A percentile compares a stretch with the other conserved stretches of the same genome.
These are phyloP conservation scores for Liposcelis brunnea DNA, from an alignment of 2,888 invertebrate genomes.

Conservation along the genomic window DNA sequence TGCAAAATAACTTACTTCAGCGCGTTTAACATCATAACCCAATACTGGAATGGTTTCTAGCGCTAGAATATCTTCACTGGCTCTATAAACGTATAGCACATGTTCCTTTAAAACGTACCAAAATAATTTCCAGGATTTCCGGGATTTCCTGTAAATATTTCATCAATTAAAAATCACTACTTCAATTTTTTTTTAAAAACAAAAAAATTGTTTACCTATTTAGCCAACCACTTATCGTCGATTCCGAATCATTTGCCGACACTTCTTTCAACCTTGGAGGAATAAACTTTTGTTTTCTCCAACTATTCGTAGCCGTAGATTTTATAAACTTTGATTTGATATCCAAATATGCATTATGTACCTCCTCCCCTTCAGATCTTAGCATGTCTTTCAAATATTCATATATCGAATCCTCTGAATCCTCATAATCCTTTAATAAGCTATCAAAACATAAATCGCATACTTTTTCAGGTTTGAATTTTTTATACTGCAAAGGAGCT, in stretches of 20 bases:
- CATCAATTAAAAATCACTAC: background rate
- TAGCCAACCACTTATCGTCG: slow-evolving; percentile 36
- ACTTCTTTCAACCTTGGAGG: slow-evolving; percentile 26
- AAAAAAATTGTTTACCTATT: no score
- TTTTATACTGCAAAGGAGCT: slow-evolving; percentile 33
- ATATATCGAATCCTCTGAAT: slow-evolving; percentile 44
- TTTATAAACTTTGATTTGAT: slow-evolving; percentile 21
- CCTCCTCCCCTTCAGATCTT: slow-evolving; percentile 17
- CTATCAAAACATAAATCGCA: slow-evolving; percentile 34
- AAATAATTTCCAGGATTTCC: slow-evolving; percentile 30
- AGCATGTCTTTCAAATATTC: slow-evolving; percentile 18
- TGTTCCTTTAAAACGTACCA: slow-evolving; percentile 40
- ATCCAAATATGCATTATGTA: slow-evolving; percentile 17
- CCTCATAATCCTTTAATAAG: slow-evolving; percentile 59
- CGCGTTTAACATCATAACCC: slow-evolving; percentile 26
- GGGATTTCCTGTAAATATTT: slow-evolving; percentile 19
- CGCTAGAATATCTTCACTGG: slow-evolving; percentile 36
- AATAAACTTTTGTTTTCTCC: slow-evolving; percentile 20
- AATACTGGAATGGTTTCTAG: slow-evolving; percentile 31
- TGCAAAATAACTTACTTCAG: slow-evolving; percentile 14
- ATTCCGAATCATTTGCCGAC: slow-evolving; percentile 31
- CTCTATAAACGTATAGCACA: slow-evolving; percentile 31
- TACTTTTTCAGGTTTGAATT: slow-evolving; percentile 30
- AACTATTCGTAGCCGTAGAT: slow-evolving; percentile 18
- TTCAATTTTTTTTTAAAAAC: no score